Base-by-base conservation (phyloP, 1,140 invertebrate species). In the Papilio aristodemus region DNA sequence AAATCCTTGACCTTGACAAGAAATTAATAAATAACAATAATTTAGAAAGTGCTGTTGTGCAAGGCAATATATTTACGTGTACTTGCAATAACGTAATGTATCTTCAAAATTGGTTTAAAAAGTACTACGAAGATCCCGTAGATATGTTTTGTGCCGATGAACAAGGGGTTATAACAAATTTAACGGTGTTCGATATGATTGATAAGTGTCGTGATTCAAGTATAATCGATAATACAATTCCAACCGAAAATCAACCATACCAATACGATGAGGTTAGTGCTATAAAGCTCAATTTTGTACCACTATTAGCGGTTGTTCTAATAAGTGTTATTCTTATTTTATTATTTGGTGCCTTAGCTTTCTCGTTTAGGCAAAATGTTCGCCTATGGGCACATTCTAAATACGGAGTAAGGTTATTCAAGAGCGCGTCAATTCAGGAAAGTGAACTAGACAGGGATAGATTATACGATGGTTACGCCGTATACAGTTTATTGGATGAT, bases 401-500 rank as follows among this genome's bases (percentile, higher is more conserved):
- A 74, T 96, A 95, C 81, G 95, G 95, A 4, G 92, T 96, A 0
- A 92, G 96, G 54, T 87, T 97, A n/a, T 93, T 96, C 69, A 95
- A 95, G 50, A 95, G 94, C 14, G 94, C 94, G 9, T 96, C 95
- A 73, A 90, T 91, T 70, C 94, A 95, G 74, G 94, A 95, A 69
- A 94, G 94, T 84, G 94, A 95, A 78, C 76, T 92, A 71, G 96
- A 97, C 83, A 94, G 95, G 72, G 95, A 96, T 80, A 94, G 95
- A 70, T 91, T 96, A 13, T 97, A 96, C 88, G 97, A 98, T 86
- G 96, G 96, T 37, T 98, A 97, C 87, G 93, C 97, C 79, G 95
- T 97, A n/a, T 97, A 98, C 92, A 96, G 95, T 88, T 94, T 96
- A 69, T 94, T 96, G 74, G 97, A 98, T 87, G 95, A 97, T 75